Percentiles rank a stretch among this genome's conserved stretches.
These are phyloP conservation scores for Neoscelio sp. DNA, from an alignment of 2,888 invertebrate genomes.

Conservation along the genomic window DNA sequence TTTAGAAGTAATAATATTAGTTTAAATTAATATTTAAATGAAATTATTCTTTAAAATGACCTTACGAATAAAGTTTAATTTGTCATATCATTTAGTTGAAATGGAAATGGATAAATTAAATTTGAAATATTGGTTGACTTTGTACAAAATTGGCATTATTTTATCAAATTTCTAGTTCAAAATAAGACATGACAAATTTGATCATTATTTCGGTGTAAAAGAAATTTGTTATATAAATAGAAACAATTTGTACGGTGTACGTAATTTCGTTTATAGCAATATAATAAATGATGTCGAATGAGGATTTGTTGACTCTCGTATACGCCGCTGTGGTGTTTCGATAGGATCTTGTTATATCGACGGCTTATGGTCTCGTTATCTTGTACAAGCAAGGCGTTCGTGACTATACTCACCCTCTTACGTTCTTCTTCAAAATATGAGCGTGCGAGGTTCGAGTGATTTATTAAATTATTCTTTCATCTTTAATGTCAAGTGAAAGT, in stretches of 20 bases:
- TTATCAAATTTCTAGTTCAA: too few relatives aligned
- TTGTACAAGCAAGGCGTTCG: slow-evolving; percentile 63
- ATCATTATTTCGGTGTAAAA: background rate
- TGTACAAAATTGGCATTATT: too few relatives aligned
- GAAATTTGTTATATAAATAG: background rate
- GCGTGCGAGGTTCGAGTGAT: slow-evolving; percentile 52
- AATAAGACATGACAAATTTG: slow-evolving; percentile 1
- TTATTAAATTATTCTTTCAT: slow-evolving; percentile 70
- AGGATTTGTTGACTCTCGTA: slow-evolving; percentile 66
- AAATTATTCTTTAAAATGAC: too few relatives aligned
- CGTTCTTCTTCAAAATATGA: slow-evolving; percentile 40
- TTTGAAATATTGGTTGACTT: background rate
- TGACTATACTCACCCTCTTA: slow-evolving; percentile 54
- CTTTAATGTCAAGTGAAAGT: slow-evolving; percentile 51
- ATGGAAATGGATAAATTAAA: background rate
- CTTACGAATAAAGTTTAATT: too few relatives aligned
- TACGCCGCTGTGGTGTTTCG: slow-evolving; percentile 58
- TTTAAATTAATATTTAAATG: too few relatives aligned
- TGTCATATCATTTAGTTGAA: too few relatives aligned
- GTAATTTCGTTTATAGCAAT: slow-evolving; percentile 40
- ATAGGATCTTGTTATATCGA: slow-evolving; percentile 74
- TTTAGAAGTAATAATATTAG: too few relatives aligned
- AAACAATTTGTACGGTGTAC: slow-evolving; percentile 18
- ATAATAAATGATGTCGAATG: slow-evolving; percentile 65
- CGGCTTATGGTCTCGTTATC: slow-evolving; percentile 77